Base-by-base conservation (phyloP, 2,113 vertebrate species). In the Nothobranchius furzeri region DNA sequence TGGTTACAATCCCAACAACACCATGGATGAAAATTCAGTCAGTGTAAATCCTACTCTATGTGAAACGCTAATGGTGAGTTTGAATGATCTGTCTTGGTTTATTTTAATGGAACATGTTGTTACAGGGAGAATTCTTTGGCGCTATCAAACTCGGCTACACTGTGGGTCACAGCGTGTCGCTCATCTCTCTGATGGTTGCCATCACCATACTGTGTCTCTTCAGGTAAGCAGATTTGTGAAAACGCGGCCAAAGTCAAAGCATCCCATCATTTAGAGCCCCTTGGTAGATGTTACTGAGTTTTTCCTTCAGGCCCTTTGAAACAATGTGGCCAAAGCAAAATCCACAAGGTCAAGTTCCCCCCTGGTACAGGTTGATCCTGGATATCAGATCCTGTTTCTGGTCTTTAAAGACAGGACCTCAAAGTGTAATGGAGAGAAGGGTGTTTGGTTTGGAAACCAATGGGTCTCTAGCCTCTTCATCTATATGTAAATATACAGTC, bases 101-200 rank as follows among this genome's bases (percentile, higher is more conserved):
- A 17, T 12, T 64, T 9, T 63, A 53, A 53, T 30, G 10, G 35
- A 46, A 20, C 17, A 13, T 80, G 7, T 71, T 57, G 43, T 74
- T 64, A 17, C 86, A 95, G 94, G 92, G 82, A 0, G 24, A 88
- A 0, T 98, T 98, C 83, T 96, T 92, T 1, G 67, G 49, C 2
- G 89, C 93, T 0, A 90, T 99, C 85, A 96, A 95, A 94, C 96
- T 94, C 0, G 95, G 96, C 46, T 99, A 98, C 91, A 98, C 96
- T 67, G 83, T 99, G 0, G 98, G 98, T 7, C 93, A 99, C 82
- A 94, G 94, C 11, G 78, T 98, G 4, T 99, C 98, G 0, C 94
- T 99, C 6, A 77, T 94, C 2, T 92, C 95, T 51, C 94, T 99
- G 53, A 94, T 94, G 0, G 76, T 91, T 0, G 96, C 96, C 78